Percentiles rank a stretch among this genome's conserved stretches.
Evolutionary conservation across 2,797 vertebrate species (phyloP).

Genomic region (Pogonophryne albipinna): DNA sequence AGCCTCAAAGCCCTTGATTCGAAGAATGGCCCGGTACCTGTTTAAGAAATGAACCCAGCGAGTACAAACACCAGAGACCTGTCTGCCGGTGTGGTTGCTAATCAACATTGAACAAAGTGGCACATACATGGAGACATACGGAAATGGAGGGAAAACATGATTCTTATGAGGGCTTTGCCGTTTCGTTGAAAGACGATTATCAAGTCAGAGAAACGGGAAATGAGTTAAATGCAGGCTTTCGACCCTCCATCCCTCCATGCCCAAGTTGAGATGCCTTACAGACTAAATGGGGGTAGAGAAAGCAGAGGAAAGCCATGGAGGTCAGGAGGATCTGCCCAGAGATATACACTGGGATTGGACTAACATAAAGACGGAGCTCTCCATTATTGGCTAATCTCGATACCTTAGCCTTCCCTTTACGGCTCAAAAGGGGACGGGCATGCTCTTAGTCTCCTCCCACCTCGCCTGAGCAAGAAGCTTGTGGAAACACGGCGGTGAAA

Average conservation of each 20-base stretch:
- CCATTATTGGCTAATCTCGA: slow-evolving; percentile 34
- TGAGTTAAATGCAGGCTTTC: slow-evolving; percentile 39
- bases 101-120: slow-evolving; percentile 60
- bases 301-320: slow-evolving; percentile 36
- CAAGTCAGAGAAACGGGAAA: slow-evolving; percentile 39
- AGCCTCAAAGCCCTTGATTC: slow-evolving; percentile 97
- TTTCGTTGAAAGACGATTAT: slow-evolving; percentile 51
- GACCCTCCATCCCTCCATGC: slow-evolving; percentile 58
- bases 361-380: slow-evolving; percentile 51
- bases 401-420: slow-evolving; percentile 28
- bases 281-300: slow-evolving; percentile 59
- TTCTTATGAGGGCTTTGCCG: slow-evolving; percentile 54
- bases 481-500: slow-evolving; percentile 28
- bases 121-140: slow-evolving; percentile 46
- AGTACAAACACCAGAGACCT: slow-evolving; percentile 57
- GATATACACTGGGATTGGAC: slow-evolving; percentile 51
- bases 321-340: slow-evolving; percentile 44
- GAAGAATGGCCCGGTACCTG: slow-evolving; percentile 95
- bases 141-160: slow-evolving; percentile 44
- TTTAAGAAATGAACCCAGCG: slow-evolving; percentile 81
- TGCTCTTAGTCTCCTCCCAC: slow-evolving; percentile 49
- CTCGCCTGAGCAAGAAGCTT: slow-evolving; percentile 32
- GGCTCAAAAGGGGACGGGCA: slow-evolving; percentile 16
- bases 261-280: slow-evolving; percentile 80
- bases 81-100: slow-evolving; percentile 52